phyloP scores from a whole-genome alignment of 2,113 vertebrate genomes.

The Halichoeres trimaculatus region DNA sequence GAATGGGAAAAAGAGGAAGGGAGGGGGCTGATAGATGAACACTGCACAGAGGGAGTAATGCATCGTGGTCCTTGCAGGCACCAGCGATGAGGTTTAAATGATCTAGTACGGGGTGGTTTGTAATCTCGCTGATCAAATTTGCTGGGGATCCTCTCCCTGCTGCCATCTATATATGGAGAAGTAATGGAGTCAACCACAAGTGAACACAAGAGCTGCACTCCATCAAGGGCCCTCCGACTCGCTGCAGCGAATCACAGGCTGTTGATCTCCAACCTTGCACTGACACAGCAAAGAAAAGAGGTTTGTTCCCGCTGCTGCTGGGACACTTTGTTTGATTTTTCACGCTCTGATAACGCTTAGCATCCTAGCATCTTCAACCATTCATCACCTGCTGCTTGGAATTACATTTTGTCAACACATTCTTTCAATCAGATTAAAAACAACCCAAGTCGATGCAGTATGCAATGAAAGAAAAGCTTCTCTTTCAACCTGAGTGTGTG shows the following conservation, averaged over 20 bases:
- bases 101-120: slow-evolving; percentile 70
- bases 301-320: neutral
- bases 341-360: too few relatives aligned
- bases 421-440: too few relatives aligned
- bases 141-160: slow-evolving; percentile 55
- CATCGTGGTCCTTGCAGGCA: slow-evolving; percentile 65
- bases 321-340: too few relatives aligned
- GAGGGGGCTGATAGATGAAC: slow-evolving; percentile 68
- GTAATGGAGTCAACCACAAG: slow-evolving; percentile 70
- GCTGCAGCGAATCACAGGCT: slow-evolving; percentile 28
- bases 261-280: slow-evolving; percentile 40
- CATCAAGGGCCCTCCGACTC: slow-evolving; percentile 52
- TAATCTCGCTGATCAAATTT: slow-evolving; percentile 80
- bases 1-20: neutral
- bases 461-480: too few relatives aligned
- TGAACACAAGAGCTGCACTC: slow-evolving; percentile 65
- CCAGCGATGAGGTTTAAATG: slow-evolving; percentile 79
- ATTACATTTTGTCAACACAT: too few relatives aligned
- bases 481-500: neutral
- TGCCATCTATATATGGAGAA: slow-evolving; percentile 66
- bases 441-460: too few relatives aligned
- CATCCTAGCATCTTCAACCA: too few relatives aligned
- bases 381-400: too few relatives aligned
- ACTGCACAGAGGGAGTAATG: slow-evolving; percentile 55
- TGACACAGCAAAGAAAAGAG: slow-evolving; percentile 4